Conservation (phyloP, 2,797 vertebrate genomes). For the Diplodus sargus region DNA sequence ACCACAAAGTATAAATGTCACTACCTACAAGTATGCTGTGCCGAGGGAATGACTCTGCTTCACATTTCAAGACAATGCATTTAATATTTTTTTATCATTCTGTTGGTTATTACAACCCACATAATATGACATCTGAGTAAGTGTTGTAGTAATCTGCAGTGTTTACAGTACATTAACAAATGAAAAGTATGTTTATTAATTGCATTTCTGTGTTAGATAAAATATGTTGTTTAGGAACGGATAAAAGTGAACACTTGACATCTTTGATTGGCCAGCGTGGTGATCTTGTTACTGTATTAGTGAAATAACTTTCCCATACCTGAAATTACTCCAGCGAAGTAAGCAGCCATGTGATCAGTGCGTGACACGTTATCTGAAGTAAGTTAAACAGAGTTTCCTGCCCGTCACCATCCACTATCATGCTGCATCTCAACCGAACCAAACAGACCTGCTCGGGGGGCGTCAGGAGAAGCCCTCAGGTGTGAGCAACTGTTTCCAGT, state of each 20-base stretch:
- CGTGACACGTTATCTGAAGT: not conserved
- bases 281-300: not conserved
- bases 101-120: not conserved
- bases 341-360: not conserved
- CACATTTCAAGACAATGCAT: not conserved
- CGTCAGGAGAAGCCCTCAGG: not conserved
- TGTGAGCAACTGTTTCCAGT: not conserved
- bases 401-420: not conserved
- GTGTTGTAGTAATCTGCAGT: not conserved
- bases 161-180: not conserved
- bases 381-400: not conserved
- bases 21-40: not conserved
- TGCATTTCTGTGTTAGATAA: not conserved
- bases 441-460: slow-evolving; percentile 1
- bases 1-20: slow-evolving; percentile 4
- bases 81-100: not conserved
- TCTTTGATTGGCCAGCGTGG: not conserved
- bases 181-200: not conserved
- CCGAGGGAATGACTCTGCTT: not conserved
- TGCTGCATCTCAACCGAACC: not conserved
- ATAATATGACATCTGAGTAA: not conserved
- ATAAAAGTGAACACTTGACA: not conserved
- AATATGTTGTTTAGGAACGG: not conserved
- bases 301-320: no score
- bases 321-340: not conserved